These are phyloP conservation scores for Lemur catta DNA, from an alignment of 2,797 vertebrate genomes.

Conservation along the genomic window DNA sequence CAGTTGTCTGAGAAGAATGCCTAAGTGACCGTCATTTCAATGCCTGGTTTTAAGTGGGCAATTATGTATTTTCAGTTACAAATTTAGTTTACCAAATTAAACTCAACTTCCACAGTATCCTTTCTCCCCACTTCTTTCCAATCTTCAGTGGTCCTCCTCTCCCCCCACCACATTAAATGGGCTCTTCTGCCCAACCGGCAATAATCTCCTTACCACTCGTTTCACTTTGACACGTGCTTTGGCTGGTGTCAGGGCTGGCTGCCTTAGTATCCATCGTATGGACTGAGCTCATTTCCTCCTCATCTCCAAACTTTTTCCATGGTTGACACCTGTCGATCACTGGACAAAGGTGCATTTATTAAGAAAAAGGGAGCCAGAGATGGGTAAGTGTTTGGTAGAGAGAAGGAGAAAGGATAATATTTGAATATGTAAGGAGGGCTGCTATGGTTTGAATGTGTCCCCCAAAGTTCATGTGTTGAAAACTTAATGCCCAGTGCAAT, in stretches of 20 bases:
- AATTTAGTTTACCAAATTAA: neutral
- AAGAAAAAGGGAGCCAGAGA: neutral
- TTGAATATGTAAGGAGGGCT: neutral
- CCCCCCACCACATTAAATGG: too few species aligned
- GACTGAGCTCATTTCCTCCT: neutral
- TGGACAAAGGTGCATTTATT: neutral
- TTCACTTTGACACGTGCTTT: neutral
- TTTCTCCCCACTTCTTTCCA: neutral
- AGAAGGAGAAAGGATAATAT: neutral
- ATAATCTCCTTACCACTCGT: neutral
- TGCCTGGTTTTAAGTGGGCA: neutral
- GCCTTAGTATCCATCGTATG: neutral
- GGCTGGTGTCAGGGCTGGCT: neutral
- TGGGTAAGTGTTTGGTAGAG: neutral
- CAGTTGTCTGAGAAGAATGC: neutral
- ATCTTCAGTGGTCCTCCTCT: fast-evolving
- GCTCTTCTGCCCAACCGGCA: neutral
- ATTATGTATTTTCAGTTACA: neutral
- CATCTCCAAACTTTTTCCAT: neutral
- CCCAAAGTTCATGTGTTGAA: neutral
- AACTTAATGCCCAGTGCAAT: neutral
- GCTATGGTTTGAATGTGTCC: neutral
- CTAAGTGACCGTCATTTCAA: neutral
- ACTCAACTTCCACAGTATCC: neutral
- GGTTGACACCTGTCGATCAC: neutral